Base-by-base conservation (phyloP, 2,888 invertebrate genomes). In the Hesperia comma region DNA sequence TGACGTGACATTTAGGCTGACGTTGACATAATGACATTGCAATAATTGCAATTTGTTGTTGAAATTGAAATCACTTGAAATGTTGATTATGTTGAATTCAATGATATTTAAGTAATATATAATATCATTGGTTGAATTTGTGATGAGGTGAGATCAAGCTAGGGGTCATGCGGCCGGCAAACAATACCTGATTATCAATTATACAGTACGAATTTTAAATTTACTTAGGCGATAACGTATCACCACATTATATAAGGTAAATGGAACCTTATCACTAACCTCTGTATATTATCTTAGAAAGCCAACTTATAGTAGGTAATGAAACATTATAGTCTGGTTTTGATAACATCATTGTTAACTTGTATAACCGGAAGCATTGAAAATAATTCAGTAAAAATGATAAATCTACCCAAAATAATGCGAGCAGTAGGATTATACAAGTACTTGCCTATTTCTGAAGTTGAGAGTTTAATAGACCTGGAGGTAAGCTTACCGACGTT, bases 381-480 rank as follows among this genome's bases (percentile, higher is more conserved):
- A 43, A 55, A 62, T 26, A 12, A 7, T 12, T 17, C n/a, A 1
- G 41, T 17, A 56, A 79, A 79, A 78, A 69, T 73, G 21, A 73
- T 66, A 62, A 73, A 69, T 55, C 71, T 91, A 69, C 88, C 92
- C 12, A 85, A 82, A 79, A 81, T 81, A 17, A 91, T 92, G 90
- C 86, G 83, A 72, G 91, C 89, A 12, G 88, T 91, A 41, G 92
- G 90, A 7, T 76, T 92, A 17, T 90, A 85, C 69, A 87, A 89
- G 79, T 90, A 91, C 75, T 79, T 91, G 63, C 88, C 90, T 8
- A 88, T 92, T 66, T 72, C 82, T 3, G 85, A 91, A 68, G 70
- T 75, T 0, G 80, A 81, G 19, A 88, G 91, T 71, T 79, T 92
- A 4, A 58, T 87, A n/a, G 88, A 92, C 76, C 67, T 92, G 66